Base-by-base conservation (phyloP, 1,140 invertebrate genomes). In the Drosophila watanabei region DNA sequence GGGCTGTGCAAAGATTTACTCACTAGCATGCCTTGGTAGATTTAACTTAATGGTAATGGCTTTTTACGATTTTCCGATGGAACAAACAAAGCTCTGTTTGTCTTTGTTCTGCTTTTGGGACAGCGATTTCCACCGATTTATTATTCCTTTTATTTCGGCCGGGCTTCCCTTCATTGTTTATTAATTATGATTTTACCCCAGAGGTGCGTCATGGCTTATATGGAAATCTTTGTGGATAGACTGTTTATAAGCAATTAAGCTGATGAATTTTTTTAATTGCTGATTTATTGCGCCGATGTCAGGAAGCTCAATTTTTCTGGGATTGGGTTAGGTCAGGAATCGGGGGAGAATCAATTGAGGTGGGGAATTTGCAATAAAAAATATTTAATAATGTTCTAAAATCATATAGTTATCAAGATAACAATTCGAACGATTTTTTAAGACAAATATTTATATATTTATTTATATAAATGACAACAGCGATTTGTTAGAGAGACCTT, bases 121-220 rank as follows among this genome's bases (percentile, higher is more conserved):
- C 35, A 54, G 63, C 63, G 60, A 69, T 61, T 51, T 35, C 37
- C 35, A 39, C 37, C 51, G 57, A 75, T 82, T 66, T 52, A 35
- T 51, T 61, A 78, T 75, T 58, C 54, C 60, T 66, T 72, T 68
- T 54, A 51, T 69, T 70, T 68, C 49, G 49, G n/a, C 49, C 41
- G 41, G 65, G 56, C 35, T 39, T 62, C 46, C 39, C 58, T 80
- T 57, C 54, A 46, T 64, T 51, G 20, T 48, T 70, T 69, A 88
- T 88, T 88, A 80, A 88, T 78, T 78, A 78, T 75, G 43, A 87
- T 80, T 73, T 69, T 48, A 82, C 75, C 70, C 61, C 43, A 69
- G 65, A 69, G 70, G 60, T 62, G 41, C 45, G 75, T 79, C 69
- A 78, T 56, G 48, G 73, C 48, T 37, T 60, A 30, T 51, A n/a